These are phyloP conservation scores for Papilio gigon DNA, from an alignment of 2,888 invertebrate species.

Conservation along the genomic window DNA sequence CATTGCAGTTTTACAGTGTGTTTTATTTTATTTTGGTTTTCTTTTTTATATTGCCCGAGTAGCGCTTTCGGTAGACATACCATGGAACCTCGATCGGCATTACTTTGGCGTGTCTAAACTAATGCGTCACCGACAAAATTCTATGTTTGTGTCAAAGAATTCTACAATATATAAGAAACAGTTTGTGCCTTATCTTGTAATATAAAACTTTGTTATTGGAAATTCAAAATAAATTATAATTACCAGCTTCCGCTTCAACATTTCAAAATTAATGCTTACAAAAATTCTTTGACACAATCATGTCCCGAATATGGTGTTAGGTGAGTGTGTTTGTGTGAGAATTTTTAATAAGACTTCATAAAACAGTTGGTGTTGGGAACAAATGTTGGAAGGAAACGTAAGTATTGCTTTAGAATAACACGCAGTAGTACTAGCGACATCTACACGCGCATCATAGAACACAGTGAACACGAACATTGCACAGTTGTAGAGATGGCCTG, in stretches of 20 bases:
- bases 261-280: slow-evolving; percentile 24
- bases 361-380: slow-evolving; percentile 79
- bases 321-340: slow-evolving; percentile 64
- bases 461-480: slow-evolving; percentile 35
- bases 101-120: slow-evolving; percentile 60
- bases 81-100: slow-evolving; percentile 52
- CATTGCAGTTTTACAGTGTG: slow-evolving; percentile 86
- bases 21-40: slow-evolving; percentile 81
- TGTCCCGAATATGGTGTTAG: slow-evolving; percentile 60
- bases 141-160: slow-evolving; percentile 74
- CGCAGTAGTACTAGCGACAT: slow-evolving; percentile 49
- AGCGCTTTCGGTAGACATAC: slow-evolving; percentile 62
- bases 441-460: slow-evolving; percentile 35
- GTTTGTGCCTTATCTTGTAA: slow-evolving; percentile 50
- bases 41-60: slow-evolving; percentile 71
- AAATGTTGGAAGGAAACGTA: slow-evolving; percentile 69
- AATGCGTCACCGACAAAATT: slow-evolving; percentile 55
- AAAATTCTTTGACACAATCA: slow-evolving; percentile 70
- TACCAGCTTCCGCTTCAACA: slow-evolving; percentile 32
- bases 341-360: slow-evolving; percentile 59
- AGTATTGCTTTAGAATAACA: slow-evolving; percentile 68
- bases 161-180: slow-evolving; percentile 41
- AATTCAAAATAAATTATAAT: neutral
- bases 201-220: slow-evolving; percentile 27
- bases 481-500: slow-evolving; percentile 38